Conservation (phyloP, 2,888 invertebrate genomes). For the Netelia fuscicornis region DNA sequence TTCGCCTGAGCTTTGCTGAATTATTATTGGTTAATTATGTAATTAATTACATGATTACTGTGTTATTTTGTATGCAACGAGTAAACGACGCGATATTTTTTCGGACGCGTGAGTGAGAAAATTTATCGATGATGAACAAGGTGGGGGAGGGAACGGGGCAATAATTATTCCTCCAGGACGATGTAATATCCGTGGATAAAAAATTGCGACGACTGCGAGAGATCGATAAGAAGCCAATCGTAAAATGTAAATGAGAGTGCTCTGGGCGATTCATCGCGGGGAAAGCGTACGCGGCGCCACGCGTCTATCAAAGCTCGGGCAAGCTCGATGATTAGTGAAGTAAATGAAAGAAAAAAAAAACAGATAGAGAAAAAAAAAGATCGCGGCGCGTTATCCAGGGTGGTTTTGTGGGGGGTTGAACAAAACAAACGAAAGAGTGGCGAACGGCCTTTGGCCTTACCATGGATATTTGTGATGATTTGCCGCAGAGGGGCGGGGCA, state of each 20-base stretch:
- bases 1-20: slow-evolving; percentile 81
- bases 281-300: not conserved
- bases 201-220: slow-evolving; percentile 10
- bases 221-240: not conserved
- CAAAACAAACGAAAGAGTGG: slow-evolving; percentile 50
- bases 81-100: not conserved
- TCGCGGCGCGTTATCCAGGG: slow-evolving; percentile 14
- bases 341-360: slow-evolving; percentile 40
- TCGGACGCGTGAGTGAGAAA: not conserved
- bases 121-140: not conserved
- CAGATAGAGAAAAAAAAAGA: slow-evolving; percentile 34
- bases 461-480: slow-evolving; percentile 78
- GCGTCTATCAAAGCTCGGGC: slow-evolving; percentile 76
- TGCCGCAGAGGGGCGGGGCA: slow-evolving; percentile 81
- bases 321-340: slow-evolving; percentile 73
- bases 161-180: not conserved
- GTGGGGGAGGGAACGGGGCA: not conserved
- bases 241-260: slow-evolving; percentile 6
- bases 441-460: slow-evolving; percentile 72
- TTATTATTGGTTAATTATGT: slow-evolving; percentile 65
- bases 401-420: slow-evolving; percentile 47
- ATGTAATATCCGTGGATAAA: not conserved
- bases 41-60: slow-evolving; percentile 17
- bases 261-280: not conserved
- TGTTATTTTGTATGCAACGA: not conserved